These are phyloP conservation scores for Amblyraja radiata DNA, from an alignment of 2,797 vertebrate species.

Conservation along the genomic window DNA sequence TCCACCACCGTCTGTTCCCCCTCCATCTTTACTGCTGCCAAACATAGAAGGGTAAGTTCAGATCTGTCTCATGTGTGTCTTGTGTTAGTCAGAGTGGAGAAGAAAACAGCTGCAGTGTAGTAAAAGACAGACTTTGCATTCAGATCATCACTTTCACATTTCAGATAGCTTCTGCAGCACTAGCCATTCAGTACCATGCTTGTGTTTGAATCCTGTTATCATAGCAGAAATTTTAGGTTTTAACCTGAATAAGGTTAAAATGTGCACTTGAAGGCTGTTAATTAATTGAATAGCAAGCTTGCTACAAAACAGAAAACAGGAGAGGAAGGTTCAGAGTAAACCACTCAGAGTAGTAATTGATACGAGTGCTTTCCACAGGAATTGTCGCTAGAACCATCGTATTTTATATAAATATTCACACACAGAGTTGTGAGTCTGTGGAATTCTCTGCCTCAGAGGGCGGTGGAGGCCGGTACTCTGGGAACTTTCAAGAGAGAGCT, in stretches of 20 bases:
- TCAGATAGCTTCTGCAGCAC: no score
- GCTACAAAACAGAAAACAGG: background rate
- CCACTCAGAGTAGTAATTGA: no score
- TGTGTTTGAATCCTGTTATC: background rate
- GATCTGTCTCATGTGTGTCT: conserved; percentile 48
- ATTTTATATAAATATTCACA: background rate
- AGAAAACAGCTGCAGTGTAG: background rate
- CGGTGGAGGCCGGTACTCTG: no score
- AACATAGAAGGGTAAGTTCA: conserved; percentile 56
- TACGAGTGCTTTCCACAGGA: background rate
- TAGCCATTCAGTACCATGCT: background rate
- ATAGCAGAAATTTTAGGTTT: background rate
- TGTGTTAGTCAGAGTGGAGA: background rate
- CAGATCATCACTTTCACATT: background rate
- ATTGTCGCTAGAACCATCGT: background rate
- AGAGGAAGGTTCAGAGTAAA: no score
- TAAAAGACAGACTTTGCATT: background rate
- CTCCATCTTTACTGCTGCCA: conserved; percentile 56
- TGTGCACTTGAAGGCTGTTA: background rate
- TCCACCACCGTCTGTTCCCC: conserved; percentile 57
- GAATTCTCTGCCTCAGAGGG: no score
- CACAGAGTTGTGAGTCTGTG: no score
- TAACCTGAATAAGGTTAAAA: background rate
- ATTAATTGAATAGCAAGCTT: background rate
- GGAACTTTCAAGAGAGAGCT: no score